phyloP scores from a whole-genome alignment of 2,113 vertebrate species.

The Alexandromys fortis region DNA sequence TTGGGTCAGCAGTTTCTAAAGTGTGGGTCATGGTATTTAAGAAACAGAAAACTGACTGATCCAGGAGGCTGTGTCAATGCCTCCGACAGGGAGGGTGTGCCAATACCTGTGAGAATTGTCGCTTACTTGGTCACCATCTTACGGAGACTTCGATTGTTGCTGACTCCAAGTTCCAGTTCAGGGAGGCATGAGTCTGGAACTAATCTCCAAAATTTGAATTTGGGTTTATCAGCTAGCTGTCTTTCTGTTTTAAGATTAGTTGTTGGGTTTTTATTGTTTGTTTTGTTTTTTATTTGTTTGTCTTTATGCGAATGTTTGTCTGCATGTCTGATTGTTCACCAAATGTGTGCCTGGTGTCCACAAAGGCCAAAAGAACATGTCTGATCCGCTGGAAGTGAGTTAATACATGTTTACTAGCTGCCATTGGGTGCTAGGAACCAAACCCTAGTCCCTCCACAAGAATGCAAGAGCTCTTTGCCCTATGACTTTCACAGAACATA shows the following conservation, averaged over 20 bases:
- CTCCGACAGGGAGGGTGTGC: background rate
- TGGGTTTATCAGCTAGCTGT: background rate
- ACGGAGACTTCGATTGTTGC: background rate
- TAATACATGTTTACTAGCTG: background rate
- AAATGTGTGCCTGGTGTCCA: background rate
- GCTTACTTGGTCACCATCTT: background rate
- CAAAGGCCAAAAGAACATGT: background rate
- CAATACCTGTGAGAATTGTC: background rate
- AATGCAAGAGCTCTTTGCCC: background rate
- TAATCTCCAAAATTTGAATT: conserved; percentile 32
- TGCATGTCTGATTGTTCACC: no score
- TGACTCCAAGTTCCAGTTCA: background rate
- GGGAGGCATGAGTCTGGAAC: background rate
- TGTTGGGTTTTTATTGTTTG: no score
- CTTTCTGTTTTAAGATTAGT: background rate
- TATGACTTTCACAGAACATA: background rate
- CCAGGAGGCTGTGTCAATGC: background rate
- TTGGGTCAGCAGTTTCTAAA: background rate
- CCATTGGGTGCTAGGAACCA: background rate
- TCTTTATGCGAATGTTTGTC: background rate
- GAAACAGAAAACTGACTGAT: background rate
- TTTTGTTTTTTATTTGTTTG: background rate
- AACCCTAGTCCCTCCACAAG: background rate
- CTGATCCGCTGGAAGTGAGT: background rate
- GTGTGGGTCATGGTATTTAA: background rate